Percentiles rank a stretch among this genome's conserved stretches.
These are phyloP conservation scores for Phaedon cochleariae DNA, from an alignment of 2,888 invertebrate species.

Conservation along the genomic window DNA sequence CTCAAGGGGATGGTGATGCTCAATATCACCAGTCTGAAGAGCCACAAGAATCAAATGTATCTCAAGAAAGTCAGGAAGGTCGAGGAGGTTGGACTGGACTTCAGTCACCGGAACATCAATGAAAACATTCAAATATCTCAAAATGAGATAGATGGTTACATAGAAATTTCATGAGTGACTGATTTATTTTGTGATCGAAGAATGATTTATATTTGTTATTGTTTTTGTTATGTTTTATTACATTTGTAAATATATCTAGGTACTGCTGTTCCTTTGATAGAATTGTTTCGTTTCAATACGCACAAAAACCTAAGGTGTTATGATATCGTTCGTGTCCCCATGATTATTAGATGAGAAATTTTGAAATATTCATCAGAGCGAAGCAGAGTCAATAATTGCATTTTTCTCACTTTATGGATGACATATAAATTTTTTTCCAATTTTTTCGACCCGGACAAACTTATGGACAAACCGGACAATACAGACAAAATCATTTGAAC, in stretches of 20 bases:
- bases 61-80: background rate
- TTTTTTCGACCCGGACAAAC: no score
- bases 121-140: background rate
- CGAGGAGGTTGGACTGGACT: background rate
- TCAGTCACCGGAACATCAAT: background rate
- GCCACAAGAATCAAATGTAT: background rate
- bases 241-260: background rate
- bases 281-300: background rate
- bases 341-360: no score
- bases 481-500: no score
- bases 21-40: background rate
- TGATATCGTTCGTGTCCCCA: no score
- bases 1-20: background rate
- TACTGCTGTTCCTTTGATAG: no score
- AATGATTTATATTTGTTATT: background rate
- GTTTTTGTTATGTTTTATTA: background rate
- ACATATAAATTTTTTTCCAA: no score
- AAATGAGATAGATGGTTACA: background rate
- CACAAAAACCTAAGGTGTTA: no score
- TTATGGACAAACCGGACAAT: no score
- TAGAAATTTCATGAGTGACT: background rate
- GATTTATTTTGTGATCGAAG: background rate
- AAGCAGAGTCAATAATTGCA: no score
- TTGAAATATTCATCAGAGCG: no score
- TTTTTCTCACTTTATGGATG: no score